These are phyloP conservation scores for Sminthurides aquaticus DNA, from an alignment of 2,888 invertebrate species.

Conservation along the genomic window DNA sequence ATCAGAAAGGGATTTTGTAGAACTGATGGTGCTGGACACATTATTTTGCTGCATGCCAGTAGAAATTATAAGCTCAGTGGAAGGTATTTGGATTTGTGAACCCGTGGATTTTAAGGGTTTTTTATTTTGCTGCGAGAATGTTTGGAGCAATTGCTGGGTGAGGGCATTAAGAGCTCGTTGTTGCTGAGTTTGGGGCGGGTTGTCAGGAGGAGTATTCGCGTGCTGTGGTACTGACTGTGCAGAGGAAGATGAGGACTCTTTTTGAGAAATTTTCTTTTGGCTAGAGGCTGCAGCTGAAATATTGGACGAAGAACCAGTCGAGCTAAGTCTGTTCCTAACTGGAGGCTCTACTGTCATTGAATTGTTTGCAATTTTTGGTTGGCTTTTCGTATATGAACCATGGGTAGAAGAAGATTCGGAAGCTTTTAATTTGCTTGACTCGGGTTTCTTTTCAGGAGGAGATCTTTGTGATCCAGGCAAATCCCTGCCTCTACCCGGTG, in stretches of 20 bases:
- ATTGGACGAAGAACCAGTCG: neutral
- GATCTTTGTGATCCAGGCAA: neutral
- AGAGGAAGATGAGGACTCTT: no score
- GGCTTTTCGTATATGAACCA: neutral
- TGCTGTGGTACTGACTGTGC: no score
- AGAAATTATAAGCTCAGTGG: no score
- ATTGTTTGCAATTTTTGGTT: neutral
- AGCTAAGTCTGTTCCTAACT: neutral
- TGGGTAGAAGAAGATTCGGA: neutral
- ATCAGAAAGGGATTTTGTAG: no score
- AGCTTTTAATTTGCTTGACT: neutral
- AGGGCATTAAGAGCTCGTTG: neutral
- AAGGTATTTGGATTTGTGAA: no score
- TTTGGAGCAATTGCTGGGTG: neutral
- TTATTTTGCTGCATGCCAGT: no score
- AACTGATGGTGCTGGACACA: no score
- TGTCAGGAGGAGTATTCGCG: no score
- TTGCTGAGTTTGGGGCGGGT: neutral
- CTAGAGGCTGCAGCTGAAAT: no score
- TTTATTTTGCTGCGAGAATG: no score
- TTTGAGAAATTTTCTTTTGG: no score
- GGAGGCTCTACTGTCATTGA: neutral
- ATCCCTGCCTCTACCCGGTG: neutral
- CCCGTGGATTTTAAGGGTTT: no score
- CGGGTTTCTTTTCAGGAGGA: neutral